Evolutionary conservation across 2,888 invertebrate species (phyloP).

Genomic region (Chironomus tentans): DNA sequence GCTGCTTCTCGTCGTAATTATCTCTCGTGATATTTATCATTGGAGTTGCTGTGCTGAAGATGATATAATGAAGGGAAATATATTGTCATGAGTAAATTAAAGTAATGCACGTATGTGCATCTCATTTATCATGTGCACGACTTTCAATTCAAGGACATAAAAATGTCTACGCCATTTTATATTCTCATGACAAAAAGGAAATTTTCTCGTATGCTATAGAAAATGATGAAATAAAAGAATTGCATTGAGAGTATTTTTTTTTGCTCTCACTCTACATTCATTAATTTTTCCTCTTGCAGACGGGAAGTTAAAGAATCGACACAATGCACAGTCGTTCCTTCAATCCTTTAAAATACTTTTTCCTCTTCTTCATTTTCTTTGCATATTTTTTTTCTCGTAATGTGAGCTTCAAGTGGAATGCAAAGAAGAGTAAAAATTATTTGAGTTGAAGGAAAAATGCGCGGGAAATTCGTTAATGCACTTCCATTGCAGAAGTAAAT

Average conservation of each 20-base stretch:
- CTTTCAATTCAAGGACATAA: not conserved
- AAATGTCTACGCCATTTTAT: not conserved
- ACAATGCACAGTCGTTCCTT: not conserved
- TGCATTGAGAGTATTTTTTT: not conserved
- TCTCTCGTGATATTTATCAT: no score
- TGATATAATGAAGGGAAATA: no score
- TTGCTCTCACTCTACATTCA: not conserved
- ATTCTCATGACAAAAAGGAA: not conserved
- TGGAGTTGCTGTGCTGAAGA: no score
- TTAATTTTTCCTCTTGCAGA: not conserved
- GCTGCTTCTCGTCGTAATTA: no score
- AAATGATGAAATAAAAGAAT: not conserved
- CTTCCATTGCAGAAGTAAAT: not conserved
- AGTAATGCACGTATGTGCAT: no score
- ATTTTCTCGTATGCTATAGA: not conserved
- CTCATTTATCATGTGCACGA: no score
- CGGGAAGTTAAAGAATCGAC: constrained; percentile 16
- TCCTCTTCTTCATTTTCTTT: not conserved
- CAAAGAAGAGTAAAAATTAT: no score
- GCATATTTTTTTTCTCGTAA: no score
- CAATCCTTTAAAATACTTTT: not conserved
- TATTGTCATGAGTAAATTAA: no score
- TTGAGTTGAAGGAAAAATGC: no score
- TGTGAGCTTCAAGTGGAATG: no score
- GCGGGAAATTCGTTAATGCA: not conserved